Percentiles rank a stretch among this genome's conserved stretches.
Conservation (phyloP, 2,888 invertebrate genomes). For the Coenonympha arcania region DNA sequence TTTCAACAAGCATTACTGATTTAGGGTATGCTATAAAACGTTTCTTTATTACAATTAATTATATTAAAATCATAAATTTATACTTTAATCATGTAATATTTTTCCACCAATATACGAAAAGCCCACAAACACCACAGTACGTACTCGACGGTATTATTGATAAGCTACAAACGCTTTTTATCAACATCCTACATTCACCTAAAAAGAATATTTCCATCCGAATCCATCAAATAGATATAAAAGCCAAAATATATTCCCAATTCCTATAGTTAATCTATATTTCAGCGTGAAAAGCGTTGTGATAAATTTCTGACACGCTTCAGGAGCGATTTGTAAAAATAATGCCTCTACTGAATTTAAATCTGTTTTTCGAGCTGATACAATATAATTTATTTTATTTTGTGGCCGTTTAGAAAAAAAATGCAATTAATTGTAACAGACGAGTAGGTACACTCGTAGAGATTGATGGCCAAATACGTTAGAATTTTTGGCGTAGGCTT, state of each 20-base stretch:
- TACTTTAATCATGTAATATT: too few relatives aligned
- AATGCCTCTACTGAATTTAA: slow-evolving; percentile 29
- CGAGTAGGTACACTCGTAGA: slow-evolving; percentile 27
- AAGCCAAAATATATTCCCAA: slow-evolving; percentile 33
- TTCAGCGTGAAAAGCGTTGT: slow-evolving; percentile 33
- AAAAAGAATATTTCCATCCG: slow-evolving; percentile 14
- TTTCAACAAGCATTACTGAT: too few relatives aligned
- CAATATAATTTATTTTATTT: slow-evolving; percentile 35
- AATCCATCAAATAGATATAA: slow-evolving; percentile 30
- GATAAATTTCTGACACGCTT: slow-evolving; percentile 37
- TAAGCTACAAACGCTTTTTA: slow-evolving; percentile 5
- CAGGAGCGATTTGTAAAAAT: slow-evolving; percentile 35
- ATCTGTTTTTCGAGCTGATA: slow-evolving; percentile 28
- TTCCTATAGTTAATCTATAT: slow-evolving; percentile 33
- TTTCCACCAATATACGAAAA: neutral
- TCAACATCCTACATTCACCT: neutral
- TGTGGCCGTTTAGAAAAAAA: slow-evolving; percentile 29
- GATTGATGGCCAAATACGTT: slow-evolving; percentile 23
- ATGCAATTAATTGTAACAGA: slow-evolving; percentile 30
- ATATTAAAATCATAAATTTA: too few relatives aligned
- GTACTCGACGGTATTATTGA: slow-evolving; percentile 14
- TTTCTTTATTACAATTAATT: too few relatives aligned
- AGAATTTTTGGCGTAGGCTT: slow-evolving; percentile 12
- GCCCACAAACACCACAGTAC: neutral
- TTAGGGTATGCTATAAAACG: too few relatives aligned